A percentile compares a stretch with the other conserved stretches of the same genome.
These are phyloP conservation scores for Scaptomyza polygonia DNA, from an alignment of 2,888 invertebrate genomes.

Conservation along the genomic window DNA sequence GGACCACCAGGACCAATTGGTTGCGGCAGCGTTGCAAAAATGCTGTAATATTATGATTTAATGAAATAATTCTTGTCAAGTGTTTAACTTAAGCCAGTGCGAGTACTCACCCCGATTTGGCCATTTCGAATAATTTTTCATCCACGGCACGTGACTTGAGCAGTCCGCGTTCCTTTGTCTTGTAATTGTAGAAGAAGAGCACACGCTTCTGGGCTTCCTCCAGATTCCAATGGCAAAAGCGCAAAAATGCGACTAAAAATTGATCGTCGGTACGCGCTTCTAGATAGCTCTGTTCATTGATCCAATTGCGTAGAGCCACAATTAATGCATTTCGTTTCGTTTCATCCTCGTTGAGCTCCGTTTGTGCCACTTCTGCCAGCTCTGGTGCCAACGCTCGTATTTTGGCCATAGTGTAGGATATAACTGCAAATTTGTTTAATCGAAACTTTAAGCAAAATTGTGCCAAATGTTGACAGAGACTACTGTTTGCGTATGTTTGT, in stretches of 20 bases:
- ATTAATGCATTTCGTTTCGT: constrained; percentile 82
- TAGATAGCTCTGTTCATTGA: constrained; percentile 85
- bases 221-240: constrained; percentile 86
- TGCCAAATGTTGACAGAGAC: constrained; percentile 2
- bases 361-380: constrained; percentile 83
- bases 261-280: constrained; percentile 84
- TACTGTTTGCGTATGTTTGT: too few relatives aligned
- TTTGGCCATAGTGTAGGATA: constrained; percentile 63
- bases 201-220: constrained; percentile 86
- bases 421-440: constrained; percentile 42
- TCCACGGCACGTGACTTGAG: constrained; percentile 82
- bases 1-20: constrained; percentile 84
- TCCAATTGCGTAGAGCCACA: constrained; percentile 85
- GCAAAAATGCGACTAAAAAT: constrained; percentile 85
- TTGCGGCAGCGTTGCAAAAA: constrained; percentile 78
- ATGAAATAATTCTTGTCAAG: background rate
- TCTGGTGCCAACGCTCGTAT: constrained; percentile 76
- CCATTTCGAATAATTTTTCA: constrained; percentile 75
- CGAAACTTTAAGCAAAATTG: constrained; percentile 32
- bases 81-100: background rate
- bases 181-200: constrained; percentile 86
- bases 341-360: constrained; percentile 85
- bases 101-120: constrained; percentile 75
- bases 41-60: constrained; percentile 51
- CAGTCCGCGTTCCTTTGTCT: constrained; percentile 84